phyloP scores from a whole-genome alignment of 2,797 vertebrate genomes.

The Phalanger gymnotis region DNA sequence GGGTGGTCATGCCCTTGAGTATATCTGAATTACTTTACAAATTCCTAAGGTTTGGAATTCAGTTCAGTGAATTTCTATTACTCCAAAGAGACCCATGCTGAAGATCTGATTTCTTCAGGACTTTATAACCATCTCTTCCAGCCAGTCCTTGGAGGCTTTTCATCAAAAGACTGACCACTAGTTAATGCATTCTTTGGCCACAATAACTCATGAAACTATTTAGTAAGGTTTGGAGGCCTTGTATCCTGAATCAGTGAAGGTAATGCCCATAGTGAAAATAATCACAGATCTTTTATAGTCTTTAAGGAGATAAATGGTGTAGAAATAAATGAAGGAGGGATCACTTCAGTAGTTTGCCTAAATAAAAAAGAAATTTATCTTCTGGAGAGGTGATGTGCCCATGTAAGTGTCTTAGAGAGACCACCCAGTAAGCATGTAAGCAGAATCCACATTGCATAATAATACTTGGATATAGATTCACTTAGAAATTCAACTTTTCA shows the following conservation, averaged over 20 bases:
- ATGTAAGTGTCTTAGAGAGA: background rate
- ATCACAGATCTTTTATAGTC: background rate
- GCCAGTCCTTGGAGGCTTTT: background rate
- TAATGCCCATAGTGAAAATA: background rate
- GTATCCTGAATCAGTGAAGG: background rate
- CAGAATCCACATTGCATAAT: background rate
- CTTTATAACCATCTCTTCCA: background rate
- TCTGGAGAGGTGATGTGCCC: background rate
- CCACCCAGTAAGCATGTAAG: background rate
- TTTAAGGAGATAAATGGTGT: background rate
- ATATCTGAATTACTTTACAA: background rate
- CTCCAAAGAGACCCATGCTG: background rate
- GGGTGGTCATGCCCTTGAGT: background rate
- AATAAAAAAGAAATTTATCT: conserved; percentile 13
- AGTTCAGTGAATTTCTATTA: background rate
- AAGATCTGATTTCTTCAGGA: background rate
- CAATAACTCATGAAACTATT: background rate
- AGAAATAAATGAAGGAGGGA: background rate
- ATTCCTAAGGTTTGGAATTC: background rate
- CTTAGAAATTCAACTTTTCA: background rate
- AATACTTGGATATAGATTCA: conserved; percentile 31
- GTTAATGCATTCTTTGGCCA: background rate
- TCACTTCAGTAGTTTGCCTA: background rate
- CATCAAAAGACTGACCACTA: background rate
- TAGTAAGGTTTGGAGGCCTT: background rate